phyloP scores from a whole-genome alignment of 2,888 invertebrate genomes.

The Plutella xylostella region DNA sequence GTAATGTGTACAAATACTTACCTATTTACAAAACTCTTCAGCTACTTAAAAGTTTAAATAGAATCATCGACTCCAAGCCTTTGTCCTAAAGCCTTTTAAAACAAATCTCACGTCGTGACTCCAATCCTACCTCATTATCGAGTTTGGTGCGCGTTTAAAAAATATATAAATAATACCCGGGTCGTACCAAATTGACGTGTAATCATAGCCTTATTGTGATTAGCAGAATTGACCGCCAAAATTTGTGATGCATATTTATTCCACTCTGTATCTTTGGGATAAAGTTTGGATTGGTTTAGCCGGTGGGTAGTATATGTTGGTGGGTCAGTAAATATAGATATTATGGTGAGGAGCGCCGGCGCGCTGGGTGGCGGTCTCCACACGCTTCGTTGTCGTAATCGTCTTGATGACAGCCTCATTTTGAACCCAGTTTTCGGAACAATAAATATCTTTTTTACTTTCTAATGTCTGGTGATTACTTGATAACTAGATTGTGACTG shows the following conservation, averaged over 20 bases:
- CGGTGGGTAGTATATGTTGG: no score
- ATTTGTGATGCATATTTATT: no score
- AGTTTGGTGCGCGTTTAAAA: slow-evolving; percentile 59
- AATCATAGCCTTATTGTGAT: slow-evolving; percentile 53
- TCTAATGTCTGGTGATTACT: no score
- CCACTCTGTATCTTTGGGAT: no score
- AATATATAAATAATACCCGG: slow-evolving; percentile 54
- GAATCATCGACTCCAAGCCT: slow-evolving; percentile 25
- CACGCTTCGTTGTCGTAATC: background rate
- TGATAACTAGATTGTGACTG: no score
- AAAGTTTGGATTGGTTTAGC: no score
- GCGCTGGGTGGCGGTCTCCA: slow-evolving; percentile 24
- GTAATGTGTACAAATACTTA: no score
- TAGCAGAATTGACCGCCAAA: no score
- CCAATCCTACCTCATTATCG: slow-evolving; percentile 57
- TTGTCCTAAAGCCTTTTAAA: slow-evolving; percentile 21
- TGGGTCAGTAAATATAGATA: slow-evolving; percentile 66
- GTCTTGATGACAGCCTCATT: slow-evolving; percentile 8
- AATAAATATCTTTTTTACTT: background rate
- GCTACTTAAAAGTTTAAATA: no score
- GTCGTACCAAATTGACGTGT: slow-evolving; percentile 58
- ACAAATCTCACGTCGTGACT: slow-evolving; percentile 38
- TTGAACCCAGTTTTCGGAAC: background rate
- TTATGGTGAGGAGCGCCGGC: slow-evolving; percentile 27
- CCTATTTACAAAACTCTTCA: no score